Conservation (phyloP, 1,140 invertebrate species). For the Brachionus manjavacas region DNA sequence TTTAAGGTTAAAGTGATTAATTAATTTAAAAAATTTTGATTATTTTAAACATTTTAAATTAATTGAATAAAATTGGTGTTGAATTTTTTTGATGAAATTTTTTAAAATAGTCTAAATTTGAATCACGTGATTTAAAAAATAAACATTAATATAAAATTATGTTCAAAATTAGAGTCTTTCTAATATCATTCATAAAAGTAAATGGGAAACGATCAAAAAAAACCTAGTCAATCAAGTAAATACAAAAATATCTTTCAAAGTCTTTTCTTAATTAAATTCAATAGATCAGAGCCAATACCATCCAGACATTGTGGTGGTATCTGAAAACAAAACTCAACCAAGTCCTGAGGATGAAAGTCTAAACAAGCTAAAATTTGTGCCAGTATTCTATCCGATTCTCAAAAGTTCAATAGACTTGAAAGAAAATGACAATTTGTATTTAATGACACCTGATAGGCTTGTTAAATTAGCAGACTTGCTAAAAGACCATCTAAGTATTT, state of each 20-base stretch:
- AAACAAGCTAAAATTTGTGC: conserved; percentile 35
- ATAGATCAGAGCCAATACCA: conserved; percentile 11
- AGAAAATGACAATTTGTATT: conserved; percentile 1
- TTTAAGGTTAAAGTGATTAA: too few species aligned
- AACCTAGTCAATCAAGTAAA: conserved; percentile 12
- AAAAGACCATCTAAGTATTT: conserved; percentile 19
- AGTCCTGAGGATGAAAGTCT: background rate
- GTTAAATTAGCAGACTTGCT: conserved; percentile 10
- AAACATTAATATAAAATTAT: background rate
- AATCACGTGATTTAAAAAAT: background rate
- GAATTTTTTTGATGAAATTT: background rate
- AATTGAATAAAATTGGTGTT: background rate
- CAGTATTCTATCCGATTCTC: conserved; percentile 39
- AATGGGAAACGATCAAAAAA: conserved; percentile 38
- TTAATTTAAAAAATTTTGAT: background rate
- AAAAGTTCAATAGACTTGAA: conserved; percentile 27
- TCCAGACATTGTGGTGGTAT: conserved; percentile 40
- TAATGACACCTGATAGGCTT: background rate
- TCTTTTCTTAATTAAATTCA: background rate
- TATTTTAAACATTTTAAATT: background rate
- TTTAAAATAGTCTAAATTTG: background rate
- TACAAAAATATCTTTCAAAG: background rate
- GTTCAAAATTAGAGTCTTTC: background rate
- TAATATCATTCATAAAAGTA: background rate
- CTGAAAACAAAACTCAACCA: background rate